Conservation (phyloP, 2,797 vertebrate genomes). For the Oreochromis grahami region DNA sequence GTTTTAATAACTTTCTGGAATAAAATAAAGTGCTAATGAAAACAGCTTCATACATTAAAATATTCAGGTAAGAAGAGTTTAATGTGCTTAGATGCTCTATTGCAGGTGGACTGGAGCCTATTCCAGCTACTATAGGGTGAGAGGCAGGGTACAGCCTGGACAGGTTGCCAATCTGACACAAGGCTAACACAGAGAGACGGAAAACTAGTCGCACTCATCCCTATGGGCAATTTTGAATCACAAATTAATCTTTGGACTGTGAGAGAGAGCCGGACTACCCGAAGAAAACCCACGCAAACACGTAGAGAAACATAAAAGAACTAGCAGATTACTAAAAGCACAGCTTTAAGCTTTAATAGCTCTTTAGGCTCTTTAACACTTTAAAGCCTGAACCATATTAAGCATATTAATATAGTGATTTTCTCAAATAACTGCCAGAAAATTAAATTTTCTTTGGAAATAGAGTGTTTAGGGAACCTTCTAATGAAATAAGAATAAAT, state of each 20-base stretch:
- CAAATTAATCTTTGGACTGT: neutral
- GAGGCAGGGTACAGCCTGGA: neutral
- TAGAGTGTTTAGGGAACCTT: rapidly evolving
- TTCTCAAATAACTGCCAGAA: neutral
- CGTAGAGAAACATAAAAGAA: neutral
- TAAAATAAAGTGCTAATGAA: neutral
- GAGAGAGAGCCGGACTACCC: rapidly evolving
- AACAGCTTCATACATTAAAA: neutral
- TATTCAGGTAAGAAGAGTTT: neutral
- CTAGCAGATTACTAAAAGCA: neutral
- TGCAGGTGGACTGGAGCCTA: rapidly evolving
- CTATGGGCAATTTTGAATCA: neutral
- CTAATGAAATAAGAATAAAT: neutral
- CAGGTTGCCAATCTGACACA: neutral
- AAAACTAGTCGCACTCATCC: neutral
- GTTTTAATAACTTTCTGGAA: neutral
- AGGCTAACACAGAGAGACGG: rapidly evolving
- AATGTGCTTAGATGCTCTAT: neutral
- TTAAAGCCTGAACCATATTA: neutral
- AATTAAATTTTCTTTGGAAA: rapidly evolving
- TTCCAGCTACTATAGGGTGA: rapidly evolving
- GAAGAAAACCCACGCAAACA: neutral
- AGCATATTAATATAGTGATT: neutral
- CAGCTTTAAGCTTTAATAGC: neutral
- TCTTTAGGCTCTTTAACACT: neutral